phyloP scores from a whole-genome alignment of 2,113 vertebrate genomes.

The Galemys pyrenaicus region DNA sequence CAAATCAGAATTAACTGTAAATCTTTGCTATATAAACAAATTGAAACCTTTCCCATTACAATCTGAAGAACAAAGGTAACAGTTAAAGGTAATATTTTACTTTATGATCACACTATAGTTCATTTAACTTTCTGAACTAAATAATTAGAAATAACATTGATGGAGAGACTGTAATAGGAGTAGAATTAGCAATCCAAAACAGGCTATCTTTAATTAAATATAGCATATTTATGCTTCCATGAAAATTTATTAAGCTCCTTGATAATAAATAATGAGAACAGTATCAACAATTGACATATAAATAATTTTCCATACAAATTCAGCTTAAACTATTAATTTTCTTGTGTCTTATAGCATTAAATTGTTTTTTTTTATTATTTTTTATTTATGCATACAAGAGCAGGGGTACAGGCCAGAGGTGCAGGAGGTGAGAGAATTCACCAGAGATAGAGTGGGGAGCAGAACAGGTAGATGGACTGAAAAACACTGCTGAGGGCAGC shows the following conservation, averaged over 20 bases:
- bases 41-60: not conserved
- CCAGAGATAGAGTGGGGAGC: too few relatives aligned
- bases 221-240: not conserved
- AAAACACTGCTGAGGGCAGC: too few relatives aligned
- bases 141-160: not conserved
- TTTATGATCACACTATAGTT: not conserved
- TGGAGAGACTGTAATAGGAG: not conserved
- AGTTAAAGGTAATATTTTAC: not conserved
- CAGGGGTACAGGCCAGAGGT: too few relatives aligned
- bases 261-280: not conserved
- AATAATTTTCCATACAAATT: not conserved
- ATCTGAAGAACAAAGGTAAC: not conserved
- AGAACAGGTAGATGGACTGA: too few relatives aligned
- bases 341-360: not conserved
- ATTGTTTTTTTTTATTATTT: too few relatives aligned
- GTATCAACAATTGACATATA: not conserved
- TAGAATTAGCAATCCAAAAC: not conserved
- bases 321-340: conserved; percentile 18
- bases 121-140: not conserved
- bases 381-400: too few relatives aligned
- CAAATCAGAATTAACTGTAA: not conserved
- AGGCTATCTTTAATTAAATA: not conserved
- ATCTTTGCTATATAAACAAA: not conserved
- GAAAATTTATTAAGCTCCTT: not conserved
- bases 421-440: too few relatives aligned